Percentiles rank a stretch among this genome's conserved stretches.
phyloP scores from a whole-genome alignment of 2,113 vertebrate genomes.

The Natator depressus region DNA sequence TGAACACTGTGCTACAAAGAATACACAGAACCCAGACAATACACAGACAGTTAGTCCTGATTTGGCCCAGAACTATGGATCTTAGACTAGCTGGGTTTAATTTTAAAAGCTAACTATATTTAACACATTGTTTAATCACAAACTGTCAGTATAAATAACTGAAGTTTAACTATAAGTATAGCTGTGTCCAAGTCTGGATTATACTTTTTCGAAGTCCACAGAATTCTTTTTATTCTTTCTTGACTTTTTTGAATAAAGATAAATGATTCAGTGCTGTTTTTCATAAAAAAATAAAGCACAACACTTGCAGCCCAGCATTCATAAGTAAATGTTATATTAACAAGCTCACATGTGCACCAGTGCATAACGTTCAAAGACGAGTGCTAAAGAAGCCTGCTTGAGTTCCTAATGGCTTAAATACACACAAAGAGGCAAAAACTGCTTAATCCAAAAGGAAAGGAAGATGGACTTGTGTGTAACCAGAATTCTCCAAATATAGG shows the following conservation, averaged over 20 bases:
- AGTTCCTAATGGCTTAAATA: neutral
- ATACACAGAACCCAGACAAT: neutral
- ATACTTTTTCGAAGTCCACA: neutral
- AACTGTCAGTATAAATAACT: neutral
- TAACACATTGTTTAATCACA: neutral
- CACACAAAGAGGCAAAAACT: neutral
- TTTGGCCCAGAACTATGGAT: neutral
- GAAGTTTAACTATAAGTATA: neutral
- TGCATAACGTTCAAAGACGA: neutral
- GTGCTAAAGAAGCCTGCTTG: neutral
- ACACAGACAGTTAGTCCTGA: neutral
- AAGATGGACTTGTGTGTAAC: neutral
- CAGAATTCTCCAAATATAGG: neutral
- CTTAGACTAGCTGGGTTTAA: neutral
- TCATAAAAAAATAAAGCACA: neutral
- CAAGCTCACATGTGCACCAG: neutral
- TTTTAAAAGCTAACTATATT: neutral
- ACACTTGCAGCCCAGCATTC: neutral
- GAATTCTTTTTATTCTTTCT: neutral
- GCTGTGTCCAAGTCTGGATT: neutral
- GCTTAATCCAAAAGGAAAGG: neutral
- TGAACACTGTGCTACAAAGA: neutral
- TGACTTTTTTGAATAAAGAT: neutral
- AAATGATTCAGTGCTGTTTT: neutral
- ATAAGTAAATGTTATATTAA: neutral